Percentiles rank a stretch among this genome's conserved stretches.
These are phyloP conservation scores for Eristalinus aeneus DNA, from an alignment of 2,888 invertebrate genomes.

Conservation along the genomic window DNA sequence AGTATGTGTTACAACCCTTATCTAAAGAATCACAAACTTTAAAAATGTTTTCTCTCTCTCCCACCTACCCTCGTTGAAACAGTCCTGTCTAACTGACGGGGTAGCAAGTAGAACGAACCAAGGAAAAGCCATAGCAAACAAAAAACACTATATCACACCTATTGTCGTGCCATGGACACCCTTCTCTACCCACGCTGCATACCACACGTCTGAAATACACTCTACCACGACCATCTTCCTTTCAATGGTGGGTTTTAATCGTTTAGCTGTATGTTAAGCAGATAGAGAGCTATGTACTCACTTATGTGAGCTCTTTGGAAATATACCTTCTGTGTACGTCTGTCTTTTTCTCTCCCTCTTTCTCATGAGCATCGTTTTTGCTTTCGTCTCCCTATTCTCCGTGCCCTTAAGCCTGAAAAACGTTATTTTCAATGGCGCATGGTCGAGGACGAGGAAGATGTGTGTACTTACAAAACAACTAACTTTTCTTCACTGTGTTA, in stretches of 20 bases:
- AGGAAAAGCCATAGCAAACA: constrained; percentile 28
- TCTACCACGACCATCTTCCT: not conserved
- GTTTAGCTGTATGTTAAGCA: constrained; percentile 7
- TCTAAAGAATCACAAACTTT: not conserved
- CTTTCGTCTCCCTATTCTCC: not conserved
- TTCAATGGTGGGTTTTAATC: not conserved
- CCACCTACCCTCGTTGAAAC: no score
- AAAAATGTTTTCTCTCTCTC: not conserved
- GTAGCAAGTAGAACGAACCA: not conserved
- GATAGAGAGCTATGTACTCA: not conserved
- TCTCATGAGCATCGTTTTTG: no score
- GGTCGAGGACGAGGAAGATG: not conserved
- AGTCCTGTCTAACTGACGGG: no score
- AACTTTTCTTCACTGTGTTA: constrained; percentile 16
- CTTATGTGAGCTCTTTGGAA: constrained; percentile 9
- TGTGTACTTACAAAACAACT: not conserved
- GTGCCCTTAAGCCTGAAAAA: not conserved
- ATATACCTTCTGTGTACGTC: not conserved
- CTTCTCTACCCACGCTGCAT: not conserved
- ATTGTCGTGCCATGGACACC: not conserved
- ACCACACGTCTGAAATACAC: not conserved
- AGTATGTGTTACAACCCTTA: constrained; percentile 8
- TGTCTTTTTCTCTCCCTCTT: not conserved
- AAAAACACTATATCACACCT: constrained; percentile 43
- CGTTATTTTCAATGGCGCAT: not conserved